These are phyloP conservation scores for Alosa sapidissima DNA, from an alignment of 2,797 vertebrate species.

Conservation along the genomic window DNA sequence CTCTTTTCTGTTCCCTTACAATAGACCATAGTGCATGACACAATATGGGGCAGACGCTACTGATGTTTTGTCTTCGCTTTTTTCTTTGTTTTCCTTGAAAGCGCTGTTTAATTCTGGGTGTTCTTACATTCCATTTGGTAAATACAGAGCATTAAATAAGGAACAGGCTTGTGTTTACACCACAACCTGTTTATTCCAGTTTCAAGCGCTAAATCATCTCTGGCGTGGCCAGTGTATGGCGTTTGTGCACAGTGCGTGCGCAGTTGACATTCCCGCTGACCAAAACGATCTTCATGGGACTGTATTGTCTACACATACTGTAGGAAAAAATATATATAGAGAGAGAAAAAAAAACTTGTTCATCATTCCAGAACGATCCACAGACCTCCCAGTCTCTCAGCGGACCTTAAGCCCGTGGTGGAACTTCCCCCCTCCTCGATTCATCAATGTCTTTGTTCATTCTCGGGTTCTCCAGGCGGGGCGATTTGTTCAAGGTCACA, in stretches of 20 bases:
- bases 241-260: background rate
- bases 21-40: background rate
- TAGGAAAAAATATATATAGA: background rate
- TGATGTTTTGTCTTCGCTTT: constrained; percentile 62
- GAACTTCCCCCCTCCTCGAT: constrained; percentile 57
- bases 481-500: constrained; percentile 64
- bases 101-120: background rate
- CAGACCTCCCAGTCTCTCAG: constrained; percentile 40
- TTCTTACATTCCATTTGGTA: background rate
- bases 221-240: background rate
- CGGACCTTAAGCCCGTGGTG: constrained; percentile 48
- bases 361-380: constrained; percentile 31
- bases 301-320: background rate
- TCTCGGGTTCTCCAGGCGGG: constrained; percentile 48
- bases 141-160: background rate
- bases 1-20: background rate
- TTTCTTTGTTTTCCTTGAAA: constrained; percentile 31
- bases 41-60: background rate
- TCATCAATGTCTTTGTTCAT: constrained; percentile 68
- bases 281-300: background rate
- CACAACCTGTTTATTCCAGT: background rate
- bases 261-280: background rate
- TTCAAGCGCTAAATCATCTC: background rate
- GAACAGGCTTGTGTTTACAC: background rate
- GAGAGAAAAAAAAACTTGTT: background rate